Evolutionary conservation across 2,888 invertebrate genomes (phyloP).

Genomic region (Polydrusus tereticollis): DNA sequence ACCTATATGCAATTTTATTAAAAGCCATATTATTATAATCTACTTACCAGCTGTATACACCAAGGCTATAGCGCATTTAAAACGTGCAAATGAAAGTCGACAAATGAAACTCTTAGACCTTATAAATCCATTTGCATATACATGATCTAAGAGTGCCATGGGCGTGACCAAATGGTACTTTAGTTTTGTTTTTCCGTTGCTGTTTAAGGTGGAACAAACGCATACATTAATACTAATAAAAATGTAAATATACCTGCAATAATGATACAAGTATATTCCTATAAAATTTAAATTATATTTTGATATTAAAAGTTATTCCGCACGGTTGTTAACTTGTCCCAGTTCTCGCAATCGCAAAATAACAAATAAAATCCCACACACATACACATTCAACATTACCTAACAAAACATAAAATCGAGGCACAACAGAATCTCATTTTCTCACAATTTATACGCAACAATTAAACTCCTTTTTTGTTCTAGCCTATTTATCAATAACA

Average conservation of each 20-base stretch:
- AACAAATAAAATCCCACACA: too few species aligned
- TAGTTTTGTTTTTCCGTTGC: conserved; percentile 14
- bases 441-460: conserved; percentile 33
- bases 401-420: not conserved
- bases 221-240: not conserved
- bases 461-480: conserved; percentile 30
- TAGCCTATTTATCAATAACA: conserved; percentile 14
- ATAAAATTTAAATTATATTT: too few species aligned
- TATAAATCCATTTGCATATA: conserved; percentile 11
- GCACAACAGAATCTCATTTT: conserved; percentile 22
- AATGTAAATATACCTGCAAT: not conserved
- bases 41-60: not conserved
- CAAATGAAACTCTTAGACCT: conserved; percentile 14
- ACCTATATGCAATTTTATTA: not conserved
- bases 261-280: too few species aligned
- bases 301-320: too few species aligned
- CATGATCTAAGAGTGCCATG: not conserved
- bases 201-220: conserved; percentile 13
- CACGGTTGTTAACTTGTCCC: too few species aligned
- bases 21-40: not conserved
- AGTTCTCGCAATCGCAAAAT: too few species aligned
- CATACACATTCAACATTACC: not conserved
- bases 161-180: conserved; percentile 24
- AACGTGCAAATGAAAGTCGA: conserved; percentile 13
- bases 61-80: not conserved